Conservation (phyloP, 2,113 vertebrate genomes). For the Heptranchias perlo region DNA sequence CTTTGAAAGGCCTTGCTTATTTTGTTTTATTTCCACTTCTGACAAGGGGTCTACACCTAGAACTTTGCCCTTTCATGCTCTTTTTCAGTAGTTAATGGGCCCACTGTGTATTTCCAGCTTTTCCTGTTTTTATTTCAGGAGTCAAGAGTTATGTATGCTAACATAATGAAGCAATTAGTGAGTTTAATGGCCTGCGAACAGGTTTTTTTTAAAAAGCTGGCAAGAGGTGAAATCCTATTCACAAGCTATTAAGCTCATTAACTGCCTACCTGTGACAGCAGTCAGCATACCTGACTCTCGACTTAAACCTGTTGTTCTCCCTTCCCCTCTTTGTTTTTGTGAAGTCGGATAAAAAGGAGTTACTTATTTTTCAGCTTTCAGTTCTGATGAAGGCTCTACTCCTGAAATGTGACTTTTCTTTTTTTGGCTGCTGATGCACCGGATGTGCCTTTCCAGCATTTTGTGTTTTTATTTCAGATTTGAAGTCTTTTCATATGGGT, state of each 20-base stretch:
- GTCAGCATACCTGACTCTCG: background rate
- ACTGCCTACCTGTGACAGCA: background rate
- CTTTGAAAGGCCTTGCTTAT: background rate
- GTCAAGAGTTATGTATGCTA: background rate
- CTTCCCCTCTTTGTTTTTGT: background rate
- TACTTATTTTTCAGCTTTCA: background rate
- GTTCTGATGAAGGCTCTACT: background rate
- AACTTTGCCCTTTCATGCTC: background rate
- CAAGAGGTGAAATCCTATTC: background rate
- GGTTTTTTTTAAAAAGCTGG: background rate
- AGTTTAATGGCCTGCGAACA: background rate
- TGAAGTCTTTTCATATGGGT: background rate
- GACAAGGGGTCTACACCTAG: background rate
- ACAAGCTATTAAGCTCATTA: constrained; percentile 14
- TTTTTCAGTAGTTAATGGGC: background rate
- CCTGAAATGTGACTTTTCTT: background rate
- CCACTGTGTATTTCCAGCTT: background rate
- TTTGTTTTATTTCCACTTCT: background rate
- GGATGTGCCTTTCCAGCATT: background rate
- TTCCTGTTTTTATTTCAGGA: background rate
- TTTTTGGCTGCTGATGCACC: background rate
- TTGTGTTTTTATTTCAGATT: background rate
- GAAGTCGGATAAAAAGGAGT: background rate
- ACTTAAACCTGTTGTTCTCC: background rate
- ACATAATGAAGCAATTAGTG: constrained; percentile 12